Base-by-base conservation (phyloP, 2,113 vertebrate species). In the Zosterops borbonicus region DNA sequence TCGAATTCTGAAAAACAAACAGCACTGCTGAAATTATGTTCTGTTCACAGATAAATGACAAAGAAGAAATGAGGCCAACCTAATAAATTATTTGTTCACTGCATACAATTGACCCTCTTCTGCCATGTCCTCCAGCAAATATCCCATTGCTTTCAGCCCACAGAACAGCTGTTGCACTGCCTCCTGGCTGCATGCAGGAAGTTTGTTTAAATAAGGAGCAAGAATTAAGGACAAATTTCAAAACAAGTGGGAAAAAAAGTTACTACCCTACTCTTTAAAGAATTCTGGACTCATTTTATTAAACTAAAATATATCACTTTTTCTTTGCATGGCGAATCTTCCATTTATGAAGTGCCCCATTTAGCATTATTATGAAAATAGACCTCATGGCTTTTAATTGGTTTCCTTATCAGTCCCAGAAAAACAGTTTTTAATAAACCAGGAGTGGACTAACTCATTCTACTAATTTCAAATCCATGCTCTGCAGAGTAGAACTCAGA, bases 331-430 rank as follows among this genome's bases (percentile, higher is more conserved):
- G 86, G 94, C 71, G 80, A 95, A 97, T 95, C 95, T 97, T 95
- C 96, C 96, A 96, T 97, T 97, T 97, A 85, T 77, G 94, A 94
- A 89, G 84, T 93, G 82, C n/a, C 69, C 92, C 83, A 96, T 96
- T 97, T 96, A 95, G 90, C 68, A 96, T 86, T 95, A 96, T 97
- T 96, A 97, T 97, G 96, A 97, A 97, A 96, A 96, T 76, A 97
- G 92, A 91, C 96, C 95, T 93, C 73, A 68, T 83, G 93, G 82
- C 53, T 96, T 97, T 97, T 95, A 98, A 97, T 97, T 97, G 96
- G 92, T 96, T 97, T 97, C 90, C 97, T 97, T 97, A 97, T 97
- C 97, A 97, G 93, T 52, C 80, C 67, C 86, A 75, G 80, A 89
- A 95, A 95, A 96, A 85, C 56, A 93, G 83, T 90, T 96, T 96